Conservation (phyloP, 1,140 invertebrate genomes). For the Asobara japonica region DNA sequence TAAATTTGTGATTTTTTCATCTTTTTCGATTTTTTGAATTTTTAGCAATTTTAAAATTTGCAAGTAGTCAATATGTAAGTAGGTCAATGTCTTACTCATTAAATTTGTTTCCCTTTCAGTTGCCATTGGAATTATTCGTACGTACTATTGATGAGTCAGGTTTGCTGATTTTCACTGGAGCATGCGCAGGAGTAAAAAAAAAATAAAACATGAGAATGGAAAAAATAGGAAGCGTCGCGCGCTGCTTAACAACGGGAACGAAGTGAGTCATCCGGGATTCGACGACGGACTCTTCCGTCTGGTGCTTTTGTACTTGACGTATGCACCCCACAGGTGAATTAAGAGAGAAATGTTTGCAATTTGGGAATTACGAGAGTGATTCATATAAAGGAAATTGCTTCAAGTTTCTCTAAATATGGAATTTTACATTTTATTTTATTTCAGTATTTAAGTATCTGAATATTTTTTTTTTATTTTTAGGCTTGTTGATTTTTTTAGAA, state of each 20-base stretch:
- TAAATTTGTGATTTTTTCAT: too few relatives aligned
- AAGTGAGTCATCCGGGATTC: slow-evolving; percentile 38
- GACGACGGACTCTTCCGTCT: slow-evolving; percentile 31
- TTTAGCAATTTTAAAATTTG: too few relatives aligned
- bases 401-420: too few relatives aligned
- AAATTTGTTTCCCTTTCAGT: slow-evolving; percentile 8
- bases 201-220: not conserved
- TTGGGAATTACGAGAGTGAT: too few relatives aligned
- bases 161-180: slow-evolving; percentile 6
- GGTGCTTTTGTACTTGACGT: slow-evolving; percentile 1
- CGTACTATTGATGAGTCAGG: slow-evolving; percentile 28
- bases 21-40: too few relatives aligned
- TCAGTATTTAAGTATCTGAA: too few relatives aligned
- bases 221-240: slow-evolving; percentile 24
- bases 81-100: slow-evolving; percentile 19
- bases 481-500: too few relatives aligned
- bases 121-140: slow-evolving; percentile 26
- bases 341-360: too few relatives aligned
- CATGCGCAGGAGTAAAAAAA: not conserved
- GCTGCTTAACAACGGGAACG: slow-evolving; percentile 35
- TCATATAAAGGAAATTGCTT: too few relatives aligned
- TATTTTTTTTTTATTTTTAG: too few relatives aligned
- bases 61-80: slow-evolving; percentile 23
- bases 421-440: too few relatives aligned
- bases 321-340: slow-evolving; percentile 19